Evolutionary conservation across 92 coral and sea anemone genomes (phyloP), one percentile per base, ranked within the genome.

Genomic region (Umimayanthus kanabou): DNA sequence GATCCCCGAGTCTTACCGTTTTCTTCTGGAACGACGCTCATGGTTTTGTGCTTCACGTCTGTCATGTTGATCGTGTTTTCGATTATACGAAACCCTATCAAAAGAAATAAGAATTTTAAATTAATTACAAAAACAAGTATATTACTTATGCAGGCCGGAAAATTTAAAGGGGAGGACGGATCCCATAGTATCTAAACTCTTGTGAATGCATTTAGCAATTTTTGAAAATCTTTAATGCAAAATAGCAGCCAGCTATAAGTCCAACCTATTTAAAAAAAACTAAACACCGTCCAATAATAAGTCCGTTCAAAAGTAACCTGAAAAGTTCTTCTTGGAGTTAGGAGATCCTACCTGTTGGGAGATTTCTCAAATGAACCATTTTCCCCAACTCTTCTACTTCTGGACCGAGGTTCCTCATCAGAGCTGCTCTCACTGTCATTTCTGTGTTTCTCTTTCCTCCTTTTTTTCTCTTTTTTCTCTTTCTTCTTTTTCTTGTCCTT

Each of bases 401-500:
- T 61, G 67, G 77, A 65, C 58, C 82, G 66, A 61, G 61, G 25
- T 11, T 92, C 93, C 39, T 92, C 87, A 22, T 88, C 91, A 42
- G 91, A 85, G 25, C 80, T 82, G 45, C 77, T 76, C 7, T 79
- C 87, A 29, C 70, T 92, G 30, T 86, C 88, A 73, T 85, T 91
- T 73, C 87, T 85, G 10, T 76, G 84, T 64, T 77, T 90, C 43
- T 80, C 71, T 75, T 90, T 85, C 81, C 70, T 89, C 67, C 43
- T 79, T 92, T 69, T 92, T 73, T 96, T 90, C 84, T 90, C 88
- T 82, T 91, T 96, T 30, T 89, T 94, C 74, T 92, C 89, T 76
- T 93, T 97, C 78, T 91, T 95, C 89, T 93, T 91, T 76, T 93
- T 95, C 82, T 93, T 97, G 43, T 88, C 92, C 76, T 97, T 95